phyloP scores from a whole-genome alignment of 2,888 invertebrate genomes.

The Hemistola chrysoprasaria region DNA sequence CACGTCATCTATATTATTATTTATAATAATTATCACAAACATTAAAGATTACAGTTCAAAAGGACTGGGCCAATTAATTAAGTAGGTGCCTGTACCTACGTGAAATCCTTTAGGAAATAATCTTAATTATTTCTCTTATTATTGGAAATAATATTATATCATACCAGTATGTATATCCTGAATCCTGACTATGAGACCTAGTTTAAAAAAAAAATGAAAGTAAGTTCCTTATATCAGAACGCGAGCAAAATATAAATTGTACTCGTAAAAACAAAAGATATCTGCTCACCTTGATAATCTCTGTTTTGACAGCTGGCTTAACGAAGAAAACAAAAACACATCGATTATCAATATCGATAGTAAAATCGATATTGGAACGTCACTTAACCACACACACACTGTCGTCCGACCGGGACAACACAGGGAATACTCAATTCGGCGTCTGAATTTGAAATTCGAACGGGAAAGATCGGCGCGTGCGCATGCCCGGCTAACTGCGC shows the following conservation, averaged over 20 bases:
- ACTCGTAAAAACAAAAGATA: constrained; percentile 35
- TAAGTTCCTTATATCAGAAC: constrained; percentile 6
- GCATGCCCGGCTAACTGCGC: constrained; percentile 62
- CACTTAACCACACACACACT: constrained; percentile 26
- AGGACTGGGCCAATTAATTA: too few species aligned
- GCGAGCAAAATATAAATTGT: not conserved
- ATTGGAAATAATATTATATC: too few species aligned
- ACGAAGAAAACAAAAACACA: constrained; percentile 49
- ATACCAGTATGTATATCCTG: too few species aligned
- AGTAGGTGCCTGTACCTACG: too few species aligned
- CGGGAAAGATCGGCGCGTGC: constrained; percentile 41
- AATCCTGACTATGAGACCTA: not conserved
- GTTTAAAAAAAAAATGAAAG: not conserved
- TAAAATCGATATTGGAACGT: constrained; percentile 12
- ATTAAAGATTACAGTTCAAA: too few species aligned
- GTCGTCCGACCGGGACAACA: constrained; percentile 17
- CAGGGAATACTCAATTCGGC: constrained; percentile 27
- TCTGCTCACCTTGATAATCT: constrained; percentile 65
- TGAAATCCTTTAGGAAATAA: too few species aligned
- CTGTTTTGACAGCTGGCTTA: constrained; percentile 73
- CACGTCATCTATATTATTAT: too few species aligned
- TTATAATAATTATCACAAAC: too few species aligned
- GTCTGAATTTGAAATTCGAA: constrained; percentile 33
- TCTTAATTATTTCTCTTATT: too few species aligned
- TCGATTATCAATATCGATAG: constrained; percentile 16